Evolutionary conservation across 2,113 vertebrate species (phyloP).

Genomic region (Coptodon rendalli): DNA sequence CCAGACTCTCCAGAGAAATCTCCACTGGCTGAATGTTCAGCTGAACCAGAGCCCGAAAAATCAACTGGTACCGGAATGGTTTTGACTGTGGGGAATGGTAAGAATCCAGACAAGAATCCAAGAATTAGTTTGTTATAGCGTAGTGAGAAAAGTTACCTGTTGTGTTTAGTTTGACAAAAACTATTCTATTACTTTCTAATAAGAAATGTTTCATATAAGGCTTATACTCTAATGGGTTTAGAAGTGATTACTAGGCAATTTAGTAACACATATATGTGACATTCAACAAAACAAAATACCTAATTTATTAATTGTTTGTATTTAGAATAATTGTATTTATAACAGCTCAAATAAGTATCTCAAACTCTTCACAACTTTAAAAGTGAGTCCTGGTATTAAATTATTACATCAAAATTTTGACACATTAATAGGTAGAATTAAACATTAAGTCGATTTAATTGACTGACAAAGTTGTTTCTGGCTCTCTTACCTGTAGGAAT

Average conservation of each 20-base stretch:
- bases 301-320: neutral
- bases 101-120: neutral
- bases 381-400: neutral
- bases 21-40: conserved; percentile 44
- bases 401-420: neutral
- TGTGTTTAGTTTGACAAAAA: neutral
- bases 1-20: conserved; percentile 57
- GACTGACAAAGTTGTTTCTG: neutral
- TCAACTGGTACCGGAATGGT: conserved; percentile 50
- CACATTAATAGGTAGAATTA: neutral
- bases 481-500: conserved; percentile 23
- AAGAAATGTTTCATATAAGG: neutral
- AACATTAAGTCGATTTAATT: neutral
- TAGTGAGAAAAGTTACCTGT: neutral
- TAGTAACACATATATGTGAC: neutral
- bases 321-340: neutral
- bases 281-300: neutral
- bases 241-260: neutral
- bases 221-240: neutral
- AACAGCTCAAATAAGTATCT: neutral
- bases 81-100: conserved; percentile 53
- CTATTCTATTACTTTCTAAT: neutral
- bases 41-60: conserved; percentile 53
- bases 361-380: neutral
- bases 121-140: neutral